phyloP scores from a whole-genome alignment of 1,140 invertebrate species.

The Mylabris phalerata region DNA sequence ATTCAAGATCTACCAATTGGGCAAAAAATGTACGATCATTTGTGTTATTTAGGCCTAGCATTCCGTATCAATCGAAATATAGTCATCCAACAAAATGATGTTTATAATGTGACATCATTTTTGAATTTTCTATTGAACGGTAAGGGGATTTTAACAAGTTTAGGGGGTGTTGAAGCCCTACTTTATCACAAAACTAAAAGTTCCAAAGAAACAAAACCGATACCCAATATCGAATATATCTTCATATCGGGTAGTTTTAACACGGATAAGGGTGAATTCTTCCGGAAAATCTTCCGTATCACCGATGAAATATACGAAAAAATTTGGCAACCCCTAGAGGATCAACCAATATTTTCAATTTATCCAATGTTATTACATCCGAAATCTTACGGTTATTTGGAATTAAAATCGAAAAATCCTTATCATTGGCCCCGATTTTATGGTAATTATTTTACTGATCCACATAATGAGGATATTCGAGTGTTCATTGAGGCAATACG shows the following conservation, averaged over 20 bases:
- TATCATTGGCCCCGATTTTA: slow-evolving; percentile 59
- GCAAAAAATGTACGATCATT: slow-evolving; percentile 50
- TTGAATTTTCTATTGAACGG: slow-evolving; percentile 24
- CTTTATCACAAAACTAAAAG: slow-evolving; percentile 46
- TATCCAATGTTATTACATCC: slow-evolving; percentile 67
- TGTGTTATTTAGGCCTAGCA: slow-evolving; percentile 40
- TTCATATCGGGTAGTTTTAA: slow-evolving; percentile 38
- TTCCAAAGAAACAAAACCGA: slow-evolving; percentile 28
- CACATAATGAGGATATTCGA: slow-evolving; percentile 40
- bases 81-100: neutral
- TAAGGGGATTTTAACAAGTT: slow-evolving; percentile 28
- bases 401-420: slow-evolving; percentile 62
- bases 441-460: slow-evolving; percentile 53
- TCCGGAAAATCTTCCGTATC: slow-evolving; percentile 29
- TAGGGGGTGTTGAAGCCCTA: slow-evolving; percentile 48
- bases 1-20: slow-evolving; percentile 47
- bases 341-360: slow-evolving; percentile 41
- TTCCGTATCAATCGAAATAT: slow-evolving; percentile 31
- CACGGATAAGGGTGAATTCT: slow-evolving; percentile 31
- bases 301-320: slow-evolving; percentile 22
- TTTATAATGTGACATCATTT: neutral
- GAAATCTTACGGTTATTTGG: slow-evolving; percentile 61
- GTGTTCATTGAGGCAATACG: slow-evolving; percentile 20
- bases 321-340: slow-evolving; percentile 10
- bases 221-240: slow-evolving; percentile 58